Evolutionary conservation across 2,797 vertebrate species (phyloP), one percentile per base, ranked within the genome.

Genomic region (Myripristis murdjan): DNA sequence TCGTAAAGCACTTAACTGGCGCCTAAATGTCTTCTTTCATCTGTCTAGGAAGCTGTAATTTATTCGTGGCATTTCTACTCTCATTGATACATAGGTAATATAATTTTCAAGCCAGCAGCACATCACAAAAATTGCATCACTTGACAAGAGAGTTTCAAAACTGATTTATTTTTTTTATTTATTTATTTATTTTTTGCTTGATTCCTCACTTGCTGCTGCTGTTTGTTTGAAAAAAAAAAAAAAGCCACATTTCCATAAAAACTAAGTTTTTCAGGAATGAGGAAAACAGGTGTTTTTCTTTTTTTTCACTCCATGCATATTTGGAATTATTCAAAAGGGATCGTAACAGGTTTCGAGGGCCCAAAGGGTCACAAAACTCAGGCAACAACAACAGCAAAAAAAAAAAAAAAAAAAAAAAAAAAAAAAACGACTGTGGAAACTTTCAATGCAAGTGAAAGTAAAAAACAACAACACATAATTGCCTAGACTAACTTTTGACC

Each of bases 311-410:
- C 3, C 16, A 2, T 16, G 52, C 56, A 11, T 22, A 51, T 69
- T 65, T 70, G 48, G 73, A 78, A 55, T 7, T 3, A 24, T 11
- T 59, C 67, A 63, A 48, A 20, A 22, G n/a, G 61, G 52, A 73
- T 47, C 63, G 48, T n/a, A 69, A 61, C 56, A 26, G 47, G 35
- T 28, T 65, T 71, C 31, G 61, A 55, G 12, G 56, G 28, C 14
- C 53, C 63, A 23, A 31, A n/a, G 39, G 81, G 64, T 67, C 54
- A 31, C 26, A 63, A 64, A 75, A 65, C 43, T 64, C 52, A 79
- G 60, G 77, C 57, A 70, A 58, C 23, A 56, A n/a, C n/a, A n/a
- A n/a, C n/a, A n/a, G n/a, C n/a, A n/a, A n/a, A n/a, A n/a, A n/a
- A n/a, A n/a, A n/a, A n/a, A n/a, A n/a, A n/a, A n/a, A n/a, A n/a